Base-by-base conservation (phyloP, 2,888 invertebrate genomes). In the Eumerus sabulonum region DNA sequence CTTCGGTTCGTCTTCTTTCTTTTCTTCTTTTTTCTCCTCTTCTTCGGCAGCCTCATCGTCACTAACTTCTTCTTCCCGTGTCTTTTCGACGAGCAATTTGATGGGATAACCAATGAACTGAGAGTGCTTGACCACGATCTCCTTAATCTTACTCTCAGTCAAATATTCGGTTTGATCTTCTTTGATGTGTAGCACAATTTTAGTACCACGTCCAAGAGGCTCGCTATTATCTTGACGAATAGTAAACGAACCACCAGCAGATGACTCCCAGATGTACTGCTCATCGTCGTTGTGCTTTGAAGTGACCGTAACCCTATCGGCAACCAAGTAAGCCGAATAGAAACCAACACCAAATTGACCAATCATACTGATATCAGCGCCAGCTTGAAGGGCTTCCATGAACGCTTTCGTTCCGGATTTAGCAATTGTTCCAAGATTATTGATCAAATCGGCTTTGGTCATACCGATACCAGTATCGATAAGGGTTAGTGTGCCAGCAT, bases 301-400 rank as follows among this genome's bases (percentile, higher is more conserved):
- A 82, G 93, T 92, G 0, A 98, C 98, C 0, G 94, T 94, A 7
- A 97, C 97, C 86, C 92, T 92, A 89, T 98, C 98, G 38, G 98
- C 98, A 48, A 98, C 93, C 77, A 98, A 90, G 90, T 98, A 98
- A 50, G 98, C 97, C 0, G 98, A 98, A 90, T 98, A 98, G 93
- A 98, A 98, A 90, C 98, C 98, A 82, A 98, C 98, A 92, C 98
- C 98, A 90, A 98, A 98, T 90, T 98, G 98, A 90, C 98, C 98
- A 88, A 98, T 98, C 98, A 98, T 98, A 83, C 96, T 96, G 84
- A 98, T 98, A 86, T 98, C 98, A 51, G 98, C 98, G 82, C 98
- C 98, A 76, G 98, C 98, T 88, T 97, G 96, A 18, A 98, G 92
- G 50, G 98, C 98, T 89, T 98, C 98, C 98, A 98, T 98, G 90